Conservation (phyloP, 2,888 invertebrate genomes). For the Microctonus brassicae region DNA sequence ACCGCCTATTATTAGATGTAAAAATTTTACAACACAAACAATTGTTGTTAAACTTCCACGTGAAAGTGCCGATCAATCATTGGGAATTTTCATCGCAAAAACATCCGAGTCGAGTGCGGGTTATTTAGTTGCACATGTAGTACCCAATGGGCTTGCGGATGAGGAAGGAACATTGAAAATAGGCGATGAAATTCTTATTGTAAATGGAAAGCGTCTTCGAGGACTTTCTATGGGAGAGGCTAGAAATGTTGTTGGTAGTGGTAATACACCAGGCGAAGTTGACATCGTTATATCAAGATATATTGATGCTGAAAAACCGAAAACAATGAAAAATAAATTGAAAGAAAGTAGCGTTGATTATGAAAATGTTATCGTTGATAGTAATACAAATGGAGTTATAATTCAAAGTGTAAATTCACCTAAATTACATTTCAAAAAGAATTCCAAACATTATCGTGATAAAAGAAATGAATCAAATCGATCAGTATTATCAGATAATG, state of each 20-base stretch:
- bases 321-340: conserved; percentile 62
- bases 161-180: conserved; percentile 78
- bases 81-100: conserved; percentile 82
- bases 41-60: conserved; percentile 73
- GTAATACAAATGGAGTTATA: conserved; percentile 72
- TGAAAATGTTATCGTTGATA: conserved; percentile 72
- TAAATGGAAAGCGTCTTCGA: conserved; percentile 79
- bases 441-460: conserved; percentile 54
- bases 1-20: conserved; percentile 55
- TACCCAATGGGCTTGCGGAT: conserved; percentile 79
- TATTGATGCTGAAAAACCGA: conserved; percentile 61
- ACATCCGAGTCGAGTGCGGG: conserved; percentile 72
- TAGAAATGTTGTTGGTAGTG: conserved; percentile 75
- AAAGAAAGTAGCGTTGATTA: conserved; percentile 81
- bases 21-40: conserved; percentile 60
- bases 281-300: conserved; percentile 77
- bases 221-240: conserved; percentile 78
- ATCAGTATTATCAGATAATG: conserved; percentile 58
- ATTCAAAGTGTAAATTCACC: conserved; percentile 66
- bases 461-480: conserved; percentile 56
- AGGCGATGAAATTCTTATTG: conserved; percentile 81
- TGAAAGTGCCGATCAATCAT: conserved; percentile 74
- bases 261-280: conserved; percentile 74
- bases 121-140: conserved; percentile 80
- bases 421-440: conserved; percentile 64